Conservation (phyloP, 1,140 invertebrate genomes). For the Hyphantria cunea region DNA sequence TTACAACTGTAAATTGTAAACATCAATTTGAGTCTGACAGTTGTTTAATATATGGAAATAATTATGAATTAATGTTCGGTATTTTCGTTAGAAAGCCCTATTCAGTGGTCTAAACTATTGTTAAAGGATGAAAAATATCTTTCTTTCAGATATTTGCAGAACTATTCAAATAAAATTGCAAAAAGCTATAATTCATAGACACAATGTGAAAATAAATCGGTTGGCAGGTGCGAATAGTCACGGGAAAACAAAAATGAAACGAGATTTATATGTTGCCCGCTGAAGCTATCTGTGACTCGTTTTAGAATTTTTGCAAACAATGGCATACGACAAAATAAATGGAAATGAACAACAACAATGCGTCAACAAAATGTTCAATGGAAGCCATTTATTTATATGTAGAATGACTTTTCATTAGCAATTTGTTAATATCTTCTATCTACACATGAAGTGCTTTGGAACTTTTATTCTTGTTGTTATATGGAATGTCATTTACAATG, state of each 20-base stretch:
- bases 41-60: too few relatives aligned
- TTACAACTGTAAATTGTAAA: too few relatives aligned
- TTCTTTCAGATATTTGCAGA: too few relatives aligned
- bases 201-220: constrained; percentile 19
- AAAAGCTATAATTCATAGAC: constrained; percentile 14
- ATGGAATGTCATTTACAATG: too few relatives aligned
- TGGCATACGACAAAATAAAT: constrained; percentile 23
- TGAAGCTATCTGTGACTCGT: constrained; percentile 23
- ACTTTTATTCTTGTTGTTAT: too few relatives aligned
- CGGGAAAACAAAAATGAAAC: constrained; percentile 14
- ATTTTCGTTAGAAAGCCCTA: too few relatives aligned
- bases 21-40: too few relatives aligned
- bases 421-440: constrained; percentile 26
- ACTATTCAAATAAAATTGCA: constrained; percentile 16
- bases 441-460: constrained; percentile 5
- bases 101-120: too few relatives aligned
- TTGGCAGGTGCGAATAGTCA: constrained; percentile 24
- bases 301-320: constrained; percentile 30
- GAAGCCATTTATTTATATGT: constrained; percentile 24
- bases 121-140: too few relatives aligned
- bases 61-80: too few relatives aligned
- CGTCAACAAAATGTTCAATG: constrained; percentile 21
- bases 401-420: constrained; percentile 24
- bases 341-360: constrained; percentile 19
- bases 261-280: constrained; percentile 27